Base-by-base conservation (phyloP, 2,888 invertebrate genomes). In the Callimorpha dominula region DNA sequence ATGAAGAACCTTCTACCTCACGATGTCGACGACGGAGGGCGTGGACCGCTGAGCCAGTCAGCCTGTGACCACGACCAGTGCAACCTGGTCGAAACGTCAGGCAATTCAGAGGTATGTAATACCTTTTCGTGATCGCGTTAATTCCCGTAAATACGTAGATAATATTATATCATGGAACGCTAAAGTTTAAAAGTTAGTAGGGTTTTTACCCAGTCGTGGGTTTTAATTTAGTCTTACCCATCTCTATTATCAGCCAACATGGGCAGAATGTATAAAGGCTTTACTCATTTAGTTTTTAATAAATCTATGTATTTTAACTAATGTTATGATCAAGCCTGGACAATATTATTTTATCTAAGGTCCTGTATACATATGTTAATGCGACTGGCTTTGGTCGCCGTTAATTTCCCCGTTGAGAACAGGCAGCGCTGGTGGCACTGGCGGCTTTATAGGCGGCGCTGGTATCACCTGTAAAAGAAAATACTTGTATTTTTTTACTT, bases 391-490 rank as follows among this genome's bases (percentile, higher is more conserved):
- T 67, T 90, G 83, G 54, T 93, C 91, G 11, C 93, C 92, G 80
- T 94, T 94, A 49, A 90, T 84, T 40, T 94, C 94, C 17, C 95
- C 95, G 85, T 95, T 95, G 75, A 93, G 74, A 17, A 93, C 83
- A 4, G 91, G 91, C 64, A 91, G 89, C n/a, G 84, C 83, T 4
- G 90, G 91, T 40, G 90, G 85, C n/a, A 84, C 83, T 4, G 90
- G 91, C 42, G 90, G 85, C 83, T 91, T 92, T 78, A 95, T 94
- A 65, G 88, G 94, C 78, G 95, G 95, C 67, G 95, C 95, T 78
- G 95, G 95, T 88, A 95, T 95, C 89, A 95, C 94, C 95, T 95
- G 91, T 49, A 75, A 66, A 83, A 73, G 71, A 77, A 79, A 81
- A 82, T 70, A 67, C 11, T 72, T 79, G 65, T 15, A 65, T 64